Evolutionary conservation across 1,140 invertebrate species (phyloP).

Genomic region (Magallana ariakensis): DNA sequence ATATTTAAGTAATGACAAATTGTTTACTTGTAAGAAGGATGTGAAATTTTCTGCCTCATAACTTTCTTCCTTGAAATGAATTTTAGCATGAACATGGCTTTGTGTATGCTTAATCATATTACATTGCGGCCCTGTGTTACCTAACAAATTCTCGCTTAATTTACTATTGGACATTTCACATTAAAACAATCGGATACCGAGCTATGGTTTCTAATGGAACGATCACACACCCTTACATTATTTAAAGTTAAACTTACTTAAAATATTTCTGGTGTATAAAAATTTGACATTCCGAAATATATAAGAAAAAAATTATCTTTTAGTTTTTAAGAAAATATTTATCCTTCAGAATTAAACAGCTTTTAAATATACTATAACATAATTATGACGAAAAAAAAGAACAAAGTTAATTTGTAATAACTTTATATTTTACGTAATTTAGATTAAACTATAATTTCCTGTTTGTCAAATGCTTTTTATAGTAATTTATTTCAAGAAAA

Average conservation of each 20-base stretch:
- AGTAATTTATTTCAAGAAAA: not conserved
- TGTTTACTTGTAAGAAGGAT: conserved; percentile 13
- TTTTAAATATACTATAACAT: not conserved
- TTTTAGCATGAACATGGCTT: not conserved
- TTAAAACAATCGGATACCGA: conserved; percentile 8
- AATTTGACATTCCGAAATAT: too few relatives aligned
- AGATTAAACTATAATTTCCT: not conserved
- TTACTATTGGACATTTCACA: conserved; percentile 25
- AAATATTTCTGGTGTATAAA: too few relatives aligned
- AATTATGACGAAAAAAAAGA: not conserved
- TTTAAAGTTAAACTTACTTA: not conserved
- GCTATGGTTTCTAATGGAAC: not conserved
- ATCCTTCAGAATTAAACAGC: too few relatives aligned
- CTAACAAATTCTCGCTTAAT: conserved; percentile 14
- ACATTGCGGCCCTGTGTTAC: not conserved
- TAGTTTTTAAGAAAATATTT: too few relatives aligned
- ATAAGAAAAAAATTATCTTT: not conserved
- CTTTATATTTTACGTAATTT: not conserved
- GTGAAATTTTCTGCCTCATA: conserved; percentile 15
- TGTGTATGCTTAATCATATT: not conserved
- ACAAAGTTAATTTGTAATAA: not conserved
- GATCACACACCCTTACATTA: not conserved
- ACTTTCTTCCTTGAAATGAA: conserved; percentile 31
- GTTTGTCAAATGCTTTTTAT: not conserved
- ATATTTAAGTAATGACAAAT: conserved; percentile 30